Evolutionary conservation across 2,797 vertebrate species (phyloP).

Genomic region (Pseudotriccus pelzelni): DNA sequence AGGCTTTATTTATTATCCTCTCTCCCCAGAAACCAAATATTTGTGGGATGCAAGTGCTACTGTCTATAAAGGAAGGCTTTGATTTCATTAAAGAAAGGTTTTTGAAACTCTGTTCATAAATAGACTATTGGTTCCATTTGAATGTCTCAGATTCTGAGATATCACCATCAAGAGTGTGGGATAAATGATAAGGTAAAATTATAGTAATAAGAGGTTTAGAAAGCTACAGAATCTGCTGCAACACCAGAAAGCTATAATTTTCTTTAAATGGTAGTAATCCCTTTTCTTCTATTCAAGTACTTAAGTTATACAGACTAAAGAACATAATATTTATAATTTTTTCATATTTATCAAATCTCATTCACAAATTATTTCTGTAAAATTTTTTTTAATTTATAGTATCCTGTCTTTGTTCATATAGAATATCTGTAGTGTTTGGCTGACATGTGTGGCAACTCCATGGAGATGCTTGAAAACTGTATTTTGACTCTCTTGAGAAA

Average conservation of each 20-base stretch:
- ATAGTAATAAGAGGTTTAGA: slow-evolving; percentile 7
- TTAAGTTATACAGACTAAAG: slow-evolving; percentile 7
- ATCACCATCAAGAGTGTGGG: neutral
- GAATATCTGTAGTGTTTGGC: neutral
- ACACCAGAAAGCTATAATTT: slow-evolving; percentile 55
- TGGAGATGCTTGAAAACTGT: neutral
- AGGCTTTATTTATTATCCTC: neutral
- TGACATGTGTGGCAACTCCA: neutral
- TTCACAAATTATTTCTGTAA: neutral
- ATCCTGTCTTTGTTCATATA: neutral
- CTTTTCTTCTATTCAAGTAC: slow-evolving; percentile 34
- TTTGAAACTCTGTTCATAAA: neutral
- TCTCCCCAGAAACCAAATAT: neutral
- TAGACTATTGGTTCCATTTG: neutral
- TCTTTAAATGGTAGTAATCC: slow-evolving; percentile 17
- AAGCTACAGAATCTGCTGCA: slow-evolving; percentile 9
- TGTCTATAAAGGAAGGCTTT: neutral
- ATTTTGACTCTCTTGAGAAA: neutral
- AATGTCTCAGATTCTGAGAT: neutral
- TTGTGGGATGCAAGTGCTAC: neutral
- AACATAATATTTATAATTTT: neutral
- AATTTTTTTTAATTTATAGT: neutral
- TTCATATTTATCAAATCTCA: neutral
- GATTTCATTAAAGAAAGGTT: neutral
- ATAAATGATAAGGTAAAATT: slow-evolving; percentile 25